A percentile compares a stretch with the other conserved stretches of the same genome.
These are phyloP conservation scores for Brenthis hecate DNA, from an alignment of 2,888 invertebrate species.

Conservation along the genomic window DNA sequence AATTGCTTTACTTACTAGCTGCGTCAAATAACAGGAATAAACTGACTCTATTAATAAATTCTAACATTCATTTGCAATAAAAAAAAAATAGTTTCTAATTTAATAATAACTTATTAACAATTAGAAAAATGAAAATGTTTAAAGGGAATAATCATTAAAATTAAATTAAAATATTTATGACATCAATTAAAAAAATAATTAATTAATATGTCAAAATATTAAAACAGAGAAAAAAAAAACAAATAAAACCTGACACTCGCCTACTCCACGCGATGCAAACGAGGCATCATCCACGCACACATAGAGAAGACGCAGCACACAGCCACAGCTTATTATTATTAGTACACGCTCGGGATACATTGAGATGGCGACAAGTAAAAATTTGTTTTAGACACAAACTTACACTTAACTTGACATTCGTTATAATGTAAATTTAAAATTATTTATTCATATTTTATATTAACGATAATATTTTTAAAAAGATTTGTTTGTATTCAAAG, in stretches of 20 bases:
- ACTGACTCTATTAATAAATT: no score
- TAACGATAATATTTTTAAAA: no score
- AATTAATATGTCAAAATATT: background rate
- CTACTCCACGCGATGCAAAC: conserved; percentile 42
- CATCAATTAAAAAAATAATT: no score
- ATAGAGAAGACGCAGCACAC: conserved; percentile 48
- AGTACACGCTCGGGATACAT: conserved; percentile 46
- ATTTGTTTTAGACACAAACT: conserved; percentile 31
- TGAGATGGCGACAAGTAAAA: conserved; percentile 55
- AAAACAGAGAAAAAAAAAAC: background rate
- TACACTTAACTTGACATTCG: background rate
- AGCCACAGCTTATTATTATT: conserved; percentile 49
- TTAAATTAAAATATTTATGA: no score
- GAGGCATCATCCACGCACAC: conserved; percentile 45
- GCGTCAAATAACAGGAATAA: no score
- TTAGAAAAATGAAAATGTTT: no score
- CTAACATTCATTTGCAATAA: no score
- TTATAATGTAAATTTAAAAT: background rate
- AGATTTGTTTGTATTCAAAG: no score
- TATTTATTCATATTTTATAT: background rate
- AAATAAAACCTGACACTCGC: background rate
- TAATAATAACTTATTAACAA: no score
- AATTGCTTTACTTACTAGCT: no score
- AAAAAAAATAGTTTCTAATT: no score
- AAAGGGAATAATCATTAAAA: no score